Base-by-base conservation (phyloP, 2,888 invertebrate genomes). In the Phoronis australis region DNA sequence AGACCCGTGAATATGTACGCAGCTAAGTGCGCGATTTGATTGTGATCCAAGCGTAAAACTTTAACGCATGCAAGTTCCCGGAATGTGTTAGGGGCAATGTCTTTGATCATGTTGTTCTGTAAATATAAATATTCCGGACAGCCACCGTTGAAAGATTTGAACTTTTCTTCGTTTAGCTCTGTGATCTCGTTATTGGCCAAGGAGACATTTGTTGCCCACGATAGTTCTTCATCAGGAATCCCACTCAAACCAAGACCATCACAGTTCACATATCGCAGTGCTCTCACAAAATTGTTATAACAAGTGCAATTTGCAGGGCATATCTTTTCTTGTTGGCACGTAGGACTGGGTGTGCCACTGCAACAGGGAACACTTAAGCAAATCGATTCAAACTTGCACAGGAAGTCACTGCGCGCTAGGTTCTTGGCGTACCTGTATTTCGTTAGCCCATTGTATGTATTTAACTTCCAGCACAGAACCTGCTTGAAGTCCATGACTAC, bases 241-340 rank as follows among this genome's bases (percentile, higher is more conserved):
- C n/a, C n/a, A n/a, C n/a, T n/a, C n/a, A n/a, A n/a, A 2, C 18
- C n/a, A n/a, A 44, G 20, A 3, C 35, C 12, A 35, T 44, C 35
- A 3, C 44, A 31, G 20, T 44, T 35, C 6, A 44, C 22, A 21
- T 21, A 21, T 3, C 27, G 27, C 9, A 24, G n/a, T 3, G 44
- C 35, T 22, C 22, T 35, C 22, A 22, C 18, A n/a, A 24, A 18
- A 24, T 23, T 22, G 21, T 45, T 24, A n/a, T 37, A 45, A 38
- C 45, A 45, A 15, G 37, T 38, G 22, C 45, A 45, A 25, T 38
- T 45, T 6, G 12, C 38, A 2, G 45, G 45, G 21, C 45, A 45
- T 9, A 45, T 24, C 2, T 21, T 24, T 24, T 25, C 38, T 9
- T 38, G 38, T 18, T 37, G 23, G 31, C 45, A 45, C n/a, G 15